Conservation (phyloP, 2,797 vertebrate genomes). For the Propithecus perrieri region DNA sequence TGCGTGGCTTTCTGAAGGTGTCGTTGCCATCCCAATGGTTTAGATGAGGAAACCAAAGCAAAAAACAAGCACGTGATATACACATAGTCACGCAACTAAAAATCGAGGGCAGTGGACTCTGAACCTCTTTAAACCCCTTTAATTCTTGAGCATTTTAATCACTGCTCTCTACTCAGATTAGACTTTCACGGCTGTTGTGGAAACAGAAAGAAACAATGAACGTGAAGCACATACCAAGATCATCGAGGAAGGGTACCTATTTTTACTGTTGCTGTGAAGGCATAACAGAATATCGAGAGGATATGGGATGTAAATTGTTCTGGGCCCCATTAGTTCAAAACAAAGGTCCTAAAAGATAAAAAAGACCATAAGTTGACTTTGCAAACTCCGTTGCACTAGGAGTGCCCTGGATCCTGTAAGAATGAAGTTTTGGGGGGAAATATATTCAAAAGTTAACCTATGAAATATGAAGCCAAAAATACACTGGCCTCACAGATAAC, state of each 20-base stretch:
- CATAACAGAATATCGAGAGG: not conserved
- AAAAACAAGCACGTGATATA: not conserved
- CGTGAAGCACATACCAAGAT: not conserved
- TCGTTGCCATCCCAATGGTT: not conserved
- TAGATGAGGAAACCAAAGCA: not conserved
- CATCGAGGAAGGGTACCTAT: not conserved
- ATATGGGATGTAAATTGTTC: not conserved
- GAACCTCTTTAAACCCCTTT: not conserved
- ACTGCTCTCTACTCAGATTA: not conserved
- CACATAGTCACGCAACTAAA: not conserved
- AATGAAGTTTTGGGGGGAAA: not conserved
- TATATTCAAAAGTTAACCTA: not conserved
- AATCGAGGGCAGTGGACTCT: accelerated
- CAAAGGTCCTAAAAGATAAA: not conserved
- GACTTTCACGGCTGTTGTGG: too few relatives aligned
- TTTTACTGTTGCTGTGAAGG: not conserved
- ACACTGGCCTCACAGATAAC: not conserved
- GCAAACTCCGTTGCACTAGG: not conserved
- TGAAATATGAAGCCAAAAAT: not conserved
- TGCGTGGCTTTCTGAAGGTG: not conserved
- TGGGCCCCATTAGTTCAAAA: not conserved
- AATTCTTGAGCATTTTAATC: not conserved
- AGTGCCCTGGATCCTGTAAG: not conserved
- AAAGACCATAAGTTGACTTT: not conserved
- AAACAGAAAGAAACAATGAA: not conserved